Conservation (phyloP, 2,113 vertebrate species). For the Zosterops pallidus region DNA sequence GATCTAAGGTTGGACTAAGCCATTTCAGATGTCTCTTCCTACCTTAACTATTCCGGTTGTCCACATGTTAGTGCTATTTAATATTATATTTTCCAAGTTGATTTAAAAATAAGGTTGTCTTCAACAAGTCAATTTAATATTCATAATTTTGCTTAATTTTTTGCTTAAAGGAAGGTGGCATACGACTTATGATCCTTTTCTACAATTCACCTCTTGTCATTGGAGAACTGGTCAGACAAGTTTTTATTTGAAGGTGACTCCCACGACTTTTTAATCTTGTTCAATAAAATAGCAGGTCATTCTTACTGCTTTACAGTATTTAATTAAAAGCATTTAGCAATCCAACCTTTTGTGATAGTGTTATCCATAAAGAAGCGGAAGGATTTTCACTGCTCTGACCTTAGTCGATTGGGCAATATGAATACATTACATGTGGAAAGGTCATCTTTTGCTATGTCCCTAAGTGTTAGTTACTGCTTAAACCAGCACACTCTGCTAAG, state of each 20-base stretch:
- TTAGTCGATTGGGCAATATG: neutral
- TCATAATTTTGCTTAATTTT: neutral
- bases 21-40: neutral
- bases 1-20: neutral
- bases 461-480: neutral
- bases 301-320: neutral
- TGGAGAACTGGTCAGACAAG: neutral
- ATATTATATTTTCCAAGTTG: neutral
- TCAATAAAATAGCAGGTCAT: neutral
- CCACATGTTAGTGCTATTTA: neutral
- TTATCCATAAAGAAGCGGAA: neutral
- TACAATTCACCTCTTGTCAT: neutral
- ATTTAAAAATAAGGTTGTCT: neutral
- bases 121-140: neutral
- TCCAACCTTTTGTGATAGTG: neutral
- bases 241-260: neutral
- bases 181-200: neutral
- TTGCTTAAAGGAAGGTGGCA: neutral
- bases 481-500: neutral
- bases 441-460: neutral
- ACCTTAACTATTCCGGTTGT: neutral
- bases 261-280: neutral
- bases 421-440: neutral
- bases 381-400: neutral
- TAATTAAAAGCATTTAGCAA: constrained; percentile 2